Evolutionary conservation across 35 echinoderm and acorn worm species (phyloP), one percentile per base, ranked within the genome.

Genomic region (Heliocidaris tuberculata): DNA sequence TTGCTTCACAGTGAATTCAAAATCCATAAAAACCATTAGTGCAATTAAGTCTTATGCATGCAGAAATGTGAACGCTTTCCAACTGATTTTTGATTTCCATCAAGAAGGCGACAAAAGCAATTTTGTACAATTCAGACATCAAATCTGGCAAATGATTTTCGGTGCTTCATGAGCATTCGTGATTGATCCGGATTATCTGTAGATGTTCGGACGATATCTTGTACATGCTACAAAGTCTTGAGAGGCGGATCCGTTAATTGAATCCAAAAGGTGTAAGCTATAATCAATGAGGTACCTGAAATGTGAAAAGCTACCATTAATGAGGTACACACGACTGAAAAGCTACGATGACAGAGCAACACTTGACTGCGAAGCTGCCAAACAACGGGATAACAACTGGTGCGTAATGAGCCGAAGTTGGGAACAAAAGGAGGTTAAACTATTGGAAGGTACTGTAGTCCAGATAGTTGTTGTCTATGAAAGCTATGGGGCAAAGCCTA

Each of bases 291-390:
- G 65, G 65, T n/a, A 78, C 21, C 65, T 78, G 65, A 19, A 24
- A 21, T n/a, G 65, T 78, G 65, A 78, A 78, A 78, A 78, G 65
- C 65, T 78, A 78, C 65, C 21, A 78, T 78, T n/a, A 78, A 78
- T n/a, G 21, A 24, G 21, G 21, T 8, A 24, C 65, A 70, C 60
- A 70, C 16, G 17, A 70, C 1, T 24, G 24, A 70, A 70, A 70
- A 70, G 24, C 60, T 70, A 0, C 16, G 17, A 70, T 70, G 24
- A 70, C 19, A 16, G 60, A 6, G 60, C 27, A 27, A 70, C 60
- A 78, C 65, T 78, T 78, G 65, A 78, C 65, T 78, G 65, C 19
- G 65, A 78, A 78, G 27, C 8, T 78, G 65, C 65, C 21, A 78
- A 78, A 78, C 65, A 78, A 78, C 65, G 65, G 65, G 17, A 78